Percentiles rank a stretch among this genome's conserved stretches.
phyloP scores from a whole-genome alignment of 2,113 vertebrate genomes.

The Melanotaenia duboulayi region DNA sequence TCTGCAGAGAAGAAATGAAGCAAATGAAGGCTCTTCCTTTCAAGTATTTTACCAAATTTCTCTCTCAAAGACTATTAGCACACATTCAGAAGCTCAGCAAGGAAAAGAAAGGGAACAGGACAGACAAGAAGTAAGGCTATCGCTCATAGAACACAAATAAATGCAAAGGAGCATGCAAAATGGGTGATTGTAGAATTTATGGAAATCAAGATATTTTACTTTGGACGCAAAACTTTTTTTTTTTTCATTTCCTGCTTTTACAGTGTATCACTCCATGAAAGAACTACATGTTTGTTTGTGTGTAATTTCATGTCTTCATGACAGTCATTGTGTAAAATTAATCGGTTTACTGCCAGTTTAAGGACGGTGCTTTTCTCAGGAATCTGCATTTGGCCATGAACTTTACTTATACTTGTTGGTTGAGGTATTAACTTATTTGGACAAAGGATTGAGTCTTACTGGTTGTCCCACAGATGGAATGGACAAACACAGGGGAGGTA shows the following conservation, averaged over 20 bases:
- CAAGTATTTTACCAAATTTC: conserved; percentile 10
- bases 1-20: conserved; percentile 21
- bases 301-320: conserved; percentile 37
- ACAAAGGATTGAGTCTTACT: conserved; percentile 69
- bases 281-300: conserved; percentile 7
- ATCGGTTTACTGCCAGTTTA: conserved; percentile 70
- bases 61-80: conserved; percentile 57
- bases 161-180: conserved; percentile 2
- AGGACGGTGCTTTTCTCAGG: conserved; percentile 57
- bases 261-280: background rate
- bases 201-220: background rate
- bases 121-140: no score
- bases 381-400: conserved; percentile 76
- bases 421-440: conserved; percentile 78
- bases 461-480: conserved; percentile 72
- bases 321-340: conserved; percentile 53
- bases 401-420: conserved; percentile 78
- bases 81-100: conserved; percentile 48
- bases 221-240: background rate
- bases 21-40: conserved; percentile 35
- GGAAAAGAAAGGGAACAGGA: background rate
- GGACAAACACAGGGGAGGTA: conserved; percentile 68
- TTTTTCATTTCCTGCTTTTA: background rate
- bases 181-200: background rate
- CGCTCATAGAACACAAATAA: background rate